A percentile compares a stretch with the other conserved stretches of the same genome.
phyloP scores from a whole-genome alignment of 2,113 vertebrate species.

The Ptilonorhynchus violaceus region DNA sequence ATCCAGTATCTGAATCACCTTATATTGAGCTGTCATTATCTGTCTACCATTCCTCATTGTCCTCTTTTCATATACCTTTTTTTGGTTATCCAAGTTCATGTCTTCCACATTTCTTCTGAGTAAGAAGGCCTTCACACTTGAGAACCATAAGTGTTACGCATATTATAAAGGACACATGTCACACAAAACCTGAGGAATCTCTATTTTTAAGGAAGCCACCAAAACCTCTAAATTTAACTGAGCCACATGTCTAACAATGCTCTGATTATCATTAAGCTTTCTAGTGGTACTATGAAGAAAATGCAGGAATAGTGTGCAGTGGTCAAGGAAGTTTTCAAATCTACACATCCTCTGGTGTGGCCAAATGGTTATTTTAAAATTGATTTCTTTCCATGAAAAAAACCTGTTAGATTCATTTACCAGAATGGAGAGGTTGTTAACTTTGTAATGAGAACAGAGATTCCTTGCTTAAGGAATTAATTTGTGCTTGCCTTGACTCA shows the following conservation, averaged over 20 bases:
- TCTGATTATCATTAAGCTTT: not conserved
- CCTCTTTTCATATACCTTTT: not conserved
- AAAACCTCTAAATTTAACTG: not conserved
- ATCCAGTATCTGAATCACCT: not conserved
- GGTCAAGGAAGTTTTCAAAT: not conserved
- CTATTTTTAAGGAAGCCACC: not conserved
- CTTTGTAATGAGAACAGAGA: not conserved
- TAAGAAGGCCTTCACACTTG: not conserved
- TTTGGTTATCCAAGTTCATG: not conserved
- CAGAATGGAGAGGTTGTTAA: not conserved
- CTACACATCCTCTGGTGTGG: not conserved
- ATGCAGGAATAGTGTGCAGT: not conserved
- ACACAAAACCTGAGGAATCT: not conserved
- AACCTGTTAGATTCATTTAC: not conserved
- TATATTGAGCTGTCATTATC: not conserved
- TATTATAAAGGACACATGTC: not conserved
- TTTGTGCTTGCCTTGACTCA: not conserved
- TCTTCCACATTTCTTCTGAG: not conserved
- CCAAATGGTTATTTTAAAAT: not conserved
- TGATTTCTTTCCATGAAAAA: not conserved
- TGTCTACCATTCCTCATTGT: not conserved
- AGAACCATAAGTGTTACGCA: not conserved
- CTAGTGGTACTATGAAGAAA: not conserved
- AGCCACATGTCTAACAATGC: not conserved
- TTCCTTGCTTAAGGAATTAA: not conserved